Conservation (phyloP, 2,113 vertebrate genomes). For the Anolis carolinensis region DNA sequence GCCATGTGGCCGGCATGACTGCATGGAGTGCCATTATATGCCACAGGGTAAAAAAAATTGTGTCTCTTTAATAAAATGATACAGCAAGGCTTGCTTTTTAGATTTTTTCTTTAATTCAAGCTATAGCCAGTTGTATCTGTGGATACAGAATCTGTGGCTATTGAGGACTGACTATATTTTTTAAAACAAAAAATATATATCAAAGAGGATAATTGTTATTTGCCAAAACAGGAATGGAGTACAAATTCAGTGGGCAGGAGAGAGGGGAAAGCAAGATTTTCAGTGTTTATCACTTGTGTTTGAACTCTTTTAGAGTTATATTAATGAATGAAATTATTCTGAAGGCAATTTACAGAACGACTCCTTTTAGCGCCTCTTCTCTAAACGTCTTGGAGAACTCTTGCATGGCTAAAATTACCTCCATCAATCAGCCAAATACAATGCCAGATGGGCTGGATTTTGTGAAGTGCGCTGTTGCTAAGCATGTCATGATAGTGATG, state of each 20-base stretch:
- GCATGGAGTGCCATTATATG: no score
- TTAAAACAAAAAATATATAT: constrained; percentile 7
- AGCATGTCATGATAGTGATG: background rate
- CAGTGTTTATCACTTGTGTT: constrained; percentile 20
- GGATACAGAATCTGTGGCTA: no score
- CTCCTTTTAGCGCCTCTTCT: background rate
- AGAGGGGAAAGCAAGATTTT: background rate
- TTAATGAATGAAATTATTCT: background rate
- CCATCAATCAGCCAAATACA: background rate
- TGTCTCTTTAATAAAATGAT: no score
- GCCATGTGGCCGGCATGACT: no score
- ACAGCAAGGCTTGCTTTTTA: no score
- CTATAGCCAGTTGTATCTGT: no score
- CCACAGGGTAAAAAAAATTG: no score
- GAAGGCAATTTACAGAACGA: background rate
- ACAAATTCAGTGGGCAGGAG: background rate
- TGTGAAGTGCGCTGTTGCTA: constrained; percentile 4
- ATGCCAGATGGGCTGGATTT: constrained; percentile 22
- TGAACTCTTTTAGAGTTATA: constrained; percentile 8
- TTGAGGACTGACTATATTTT: no score
- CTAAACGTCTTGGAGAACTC: background rate
- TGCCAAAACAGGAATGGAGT: constrained; percentile 24
- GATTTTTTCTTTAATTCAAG: no score
- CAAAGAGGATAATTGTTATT: constrained; percentile 40
- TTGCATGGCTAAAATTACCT: constrained; percentile 15